Evolutionary conservation across 2,113 vertebrate genomes (phyloP).

Genomic region (Pao palembangensis): DNA sequence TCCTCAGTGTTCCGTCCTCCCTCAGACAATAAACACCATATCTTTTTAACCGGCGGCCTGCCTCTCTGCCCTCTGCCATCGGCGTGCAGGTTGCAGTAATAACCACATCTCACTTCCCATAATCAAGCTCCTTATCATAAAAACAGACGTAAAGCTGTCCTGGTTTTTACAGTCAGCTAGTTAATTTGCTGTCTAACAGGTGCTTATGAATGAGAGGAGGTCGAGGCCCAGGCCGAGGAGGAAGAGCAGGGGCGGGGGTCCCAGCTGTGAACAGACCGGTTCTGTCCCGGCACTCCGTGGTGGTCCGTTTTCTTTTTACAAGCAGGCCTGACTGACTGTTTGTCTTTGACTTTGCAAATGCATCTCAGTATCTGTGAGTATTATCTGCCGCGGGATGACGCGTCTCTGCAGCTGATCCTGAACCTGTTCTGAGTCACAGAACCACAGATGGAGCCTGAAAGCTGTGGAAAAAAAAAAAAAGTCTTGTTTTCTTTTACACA

Average conservation of each 20-base stretch:
- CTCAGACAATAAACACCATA: conserved; percentile 42
- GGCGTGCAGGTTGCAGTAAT: conserved; percentile 21
- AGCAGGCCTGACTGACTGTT: conserved; percentile 13
- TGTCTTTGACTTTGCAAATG: conserved; percentile 15
- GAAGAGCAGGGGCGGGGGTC: neutral
- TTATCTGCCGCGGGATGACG: conserved; percentile 30
- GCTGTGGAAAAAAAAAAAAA: neutral
- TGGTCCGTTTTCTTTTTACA: conserved; percentile 33
- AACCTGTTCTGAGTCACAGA: conserved; percentile 13
- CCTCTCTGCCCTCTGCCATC: conserved; percentile 18
- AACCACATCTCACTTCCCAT: conserved; percentile 36
- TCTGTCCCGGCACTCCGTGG: conserved; percentile 54
- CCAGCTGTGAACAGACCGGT: conserved; percentile 30
- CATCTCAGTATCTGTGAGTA: conserved; percentile 21
- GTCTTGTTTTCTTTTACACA: too few species aligned
- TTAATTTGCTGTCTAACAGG: conserved; percentile 74
- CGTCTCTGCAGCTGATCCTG: conserved; percentile 7
- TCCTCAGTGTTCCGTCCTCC: neutral
- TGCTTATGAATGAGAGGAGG: conserved; percentile 43
- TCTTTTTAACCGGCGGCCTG: neutral
- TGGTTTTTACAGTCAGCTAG: conserved; percentile 47
- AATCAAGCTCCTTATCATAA: conserved; percentile 45
- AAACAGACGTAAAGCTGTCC: conserved; percentile 65
- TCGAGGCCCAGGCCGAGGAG: conserved; percentile 6
- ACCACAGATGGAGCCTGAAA: conserved; percentile 3